Evolutionary conservation across 1,140 invertebrate genomes (phyloP), one percentile per base, ranked within the genome.

Genomic region (Zophobas morio): DNA sequence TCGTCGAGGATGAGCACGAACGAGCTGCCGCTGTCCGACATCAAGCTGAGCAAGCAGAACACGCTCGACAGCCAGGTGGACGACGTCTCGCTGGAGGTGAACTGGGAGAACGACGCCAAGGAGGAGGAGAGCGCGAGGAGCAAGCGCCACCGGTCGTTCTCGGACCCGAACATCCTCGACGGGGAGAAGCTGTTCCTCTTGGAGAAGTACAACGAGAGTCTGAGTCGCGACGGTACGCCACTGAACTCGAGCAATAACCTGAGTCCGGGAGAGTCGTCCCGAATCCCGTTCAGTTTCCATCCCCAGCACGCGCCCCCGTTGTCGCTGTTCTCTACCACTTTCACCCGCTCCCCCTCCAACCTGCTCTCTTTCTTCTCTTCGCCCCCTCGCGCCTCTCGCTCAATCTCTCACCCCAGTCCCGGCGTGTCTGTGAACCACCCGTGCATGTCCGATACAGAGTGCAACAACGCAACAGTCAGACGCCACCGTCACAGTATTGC

Each of bases 401-500:
- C 84, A 63, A 70, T 84, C 53, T 86, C 85, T 78, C 82, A 85
- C 77, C 84, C 84, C 70, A 77, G 42, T 78, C 79, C 82, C 78
- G 76, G 75, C 81, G 76, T 72, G 42, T 66, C 75, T 82, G 81
- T 84, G 79, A 82, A 79, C 76, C 57, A 81, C 76, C 84, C 84
- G 81, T 83, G 82, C 82, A 81, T 84, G 83, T 84, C 84, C 84
- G 80, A 82, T 85, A 76, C 82, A 84, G 84, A 84, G 70, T 78
- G 77, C 78, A 80, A 88, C 94, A 87, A 94, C 91, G 94, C 87
- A 94, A 95, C 93, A 95, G 94, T 90, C 73, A 83, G 81, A 79
- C 94, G 93, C 88, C 95, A 96, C 90, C 93, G 95, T 88, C 95
- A 96, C 93, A 96, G 94, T 91, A 94, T 96, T 91, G 94, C 94